phyloP scores from a whole-genome alignment of 2,113 vertebrate genomes.

The Ceyx cyanopectus region DNA sequence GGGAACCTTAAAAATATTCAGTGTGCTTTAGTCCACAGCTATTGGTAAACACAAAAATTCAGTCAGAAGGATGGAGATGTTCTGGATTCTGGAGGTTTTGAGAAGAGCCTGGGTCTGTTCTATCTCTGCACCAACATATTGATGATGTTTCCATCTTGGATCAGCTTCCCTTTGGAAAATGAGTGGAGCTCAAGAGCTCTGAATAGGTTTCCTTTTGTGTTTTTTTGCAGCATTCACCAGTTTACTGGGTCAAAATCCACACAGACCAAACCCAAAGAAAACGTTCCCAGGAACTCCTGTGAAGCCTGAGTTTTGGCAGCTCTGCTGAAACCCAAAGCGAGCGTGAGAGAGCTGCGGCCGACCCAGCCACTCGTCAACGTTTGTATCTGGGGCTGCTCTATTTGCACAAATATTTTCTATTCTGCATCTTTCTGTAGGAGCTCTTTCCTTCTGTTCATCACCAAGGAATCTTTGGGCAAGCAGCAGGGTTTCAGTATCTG shows the following conservation, averaged over 20 bases:
- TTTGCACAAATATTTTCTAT: not conserved
- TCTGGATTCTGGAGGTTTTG: not conserved
- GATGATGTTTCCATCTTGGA: not conserved
- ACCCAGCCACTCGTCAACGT: too few species aligned
- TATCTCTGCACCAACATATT: not conserved
- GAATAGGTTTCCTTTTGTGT: not conserved
- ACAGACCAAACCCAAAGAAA: conserved; percentile 29
- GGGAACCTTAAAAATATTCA: not conserved
- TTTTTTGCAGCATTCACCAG: not conserved
- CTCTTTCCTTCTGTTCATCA: conserved; percentile 18
- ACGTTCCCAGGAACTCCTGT: conserved; percentile 30
- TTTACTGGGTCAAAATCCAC: not conserved
- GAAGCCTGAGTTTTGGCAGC: conserved; percentile 35
- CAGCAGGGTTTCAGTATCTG: not conserved
- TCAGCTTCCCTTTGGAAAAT: not conserved
- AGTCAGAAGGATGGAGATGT: not conserved
- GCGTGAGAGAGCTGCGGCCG: not conserved
- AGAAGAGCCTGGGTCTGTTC: not conserved
- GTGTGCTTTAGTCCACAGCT: not conserved
- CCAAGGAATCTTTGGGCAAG: conserved; percentile 17
- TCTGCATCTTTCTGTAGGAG: not conserved
- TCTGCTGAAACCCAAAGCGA: conserved; percentile 37
- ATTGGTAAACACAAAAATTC: not conserved
- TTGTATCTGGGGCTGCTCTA: not conserved
- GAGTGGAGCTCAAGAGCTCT: not conserved